A percentile compares a stretch with the other conserved stretches of the same genome.
These are phyloP conservation scores for Gallinago nigripennis DNA, from an alignment of 2,797 vertebrate species.

Conservation along the genomic window DNA sequence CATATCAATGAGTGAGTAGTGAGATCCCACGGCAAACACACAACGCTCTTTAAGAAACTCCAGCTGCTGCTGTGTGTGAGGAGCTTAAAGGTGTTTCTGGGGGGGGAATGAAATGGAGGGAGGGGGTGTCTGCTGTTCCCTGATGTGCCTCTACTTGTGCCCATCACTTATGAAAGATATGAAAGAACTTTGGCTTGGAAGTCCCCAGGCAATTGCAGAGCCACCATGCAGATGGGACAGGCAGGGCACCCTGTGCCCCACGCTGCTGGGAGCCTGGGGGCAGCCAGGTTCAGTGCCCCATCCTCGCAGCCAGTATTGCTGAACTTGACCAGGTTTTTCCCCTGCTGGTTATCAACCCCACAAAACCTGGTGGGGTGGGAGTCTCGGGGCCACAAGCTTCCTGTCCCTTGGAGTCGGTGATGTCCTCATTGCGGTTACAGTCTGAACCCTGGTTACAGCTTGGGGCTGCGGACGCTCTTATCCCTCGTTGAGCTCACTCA, in stretches of 20 bases:
- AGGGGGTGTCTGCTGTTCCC: background rate
- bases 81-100: background rate
- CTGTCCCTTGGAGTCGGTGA: fast-evolving
- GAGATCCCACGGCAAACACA: background rate
- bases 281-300: fast-evolving
- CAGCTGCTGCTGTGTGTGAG: background rate
- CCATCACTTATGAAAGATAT: background rate
- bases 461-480: background rate
- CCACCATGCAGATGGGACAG: fast-evolving
- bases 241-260: fast-evolving
- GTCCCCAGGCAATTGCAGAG: background rate
- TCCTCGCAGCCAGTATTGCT: background rate
- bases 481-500: conserved; percentile 48
- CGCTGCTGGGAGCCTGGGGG: background rate
- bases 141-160: fast-evolving
- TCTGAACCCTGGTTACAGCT: background rate
- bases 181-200: background rate
- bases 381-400: background rate
- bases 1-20: fast-evolving
- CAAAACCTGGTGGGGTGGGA: background rate
- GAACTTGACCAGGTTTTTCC: background rate
- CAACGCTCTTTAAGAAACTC: background rate
- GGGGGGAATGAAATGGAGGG: background rate
- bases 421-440: background rate
- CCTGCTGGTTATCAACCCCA: background rate